These are phyloP conservation scores for Entomyzon cyanotis DNA, from an alignment of 2,113 vertebrate species.

Conservation along the genomic window DNA sequence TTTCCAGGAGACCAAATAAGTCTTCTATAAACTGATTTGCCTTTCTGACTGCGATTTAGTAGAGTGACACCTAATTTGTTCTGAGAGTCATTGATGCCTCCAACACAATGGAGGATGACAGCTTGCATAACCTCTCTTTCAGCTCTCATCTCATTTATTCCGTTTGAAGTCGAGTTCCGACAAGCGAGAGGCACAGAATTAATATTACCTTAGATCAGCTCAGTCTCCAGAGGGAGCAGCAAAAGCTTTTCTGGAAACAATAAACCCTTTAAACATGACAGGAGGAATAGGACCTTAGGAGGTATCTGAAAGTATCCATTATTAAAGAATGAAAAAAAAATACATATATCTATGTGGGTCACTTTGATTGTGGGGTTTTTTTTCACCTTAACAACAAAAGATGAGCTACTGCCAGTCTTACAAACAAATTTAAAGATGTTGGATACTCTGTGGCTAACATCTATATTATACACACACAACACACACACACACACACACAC, in stretches of 20 bases:
- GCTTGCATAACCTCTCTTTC: conserved; percentile 81
- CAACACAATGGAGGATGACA: conserved; percentile 80
- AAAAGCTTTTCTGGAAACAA: conserved; percentile 81
- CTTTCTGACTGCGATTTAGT: conserved; percentile 77
- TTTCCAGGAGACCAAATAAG: conserved; percentile 75
- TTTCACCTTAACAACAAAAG: conserved; percentile 18
- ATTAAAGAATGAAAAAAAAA: conserved; percentile 66
- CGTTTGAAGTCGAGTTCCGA: conserved; percentile 78
- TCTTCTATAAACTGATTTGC: conserved; percentile 79
- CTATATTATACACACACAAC: not conserved
- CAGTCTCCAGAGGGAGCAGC: conserved; percentile 75
- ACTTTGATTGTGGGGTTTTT: conserved; percentile 52
- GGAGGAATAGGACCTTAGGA: conserved; percentile 74
- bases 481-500: not conserved
- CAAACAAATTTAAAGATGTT: conserved; percentile 61
- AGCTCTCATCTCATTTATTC: conserved; percentile 79
- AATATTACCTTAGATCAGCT: conserved; percentile 80
- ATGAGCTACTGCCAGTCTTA: conserved; percentile 49
- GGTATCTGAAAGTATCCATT: conserved; percentile 75
- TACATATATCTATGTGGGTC: conserved; percentile 12
- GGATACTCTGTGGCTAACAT: conserved; percentile 44
- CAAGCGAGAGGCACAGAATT: conserved; percentile 77
- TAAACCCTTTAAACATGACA: conserved; percentile 83
- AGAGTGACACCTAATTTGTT: conserved; percentile 81
- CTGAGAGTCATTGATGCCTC: conserved; percentile 73